A percentile compares a stretch with the other conserved stretches of the same genome.
Conservation (phyloP, 2,797 vertebrate genomes). For the Pseudopleuronectes americanus region DNA sequence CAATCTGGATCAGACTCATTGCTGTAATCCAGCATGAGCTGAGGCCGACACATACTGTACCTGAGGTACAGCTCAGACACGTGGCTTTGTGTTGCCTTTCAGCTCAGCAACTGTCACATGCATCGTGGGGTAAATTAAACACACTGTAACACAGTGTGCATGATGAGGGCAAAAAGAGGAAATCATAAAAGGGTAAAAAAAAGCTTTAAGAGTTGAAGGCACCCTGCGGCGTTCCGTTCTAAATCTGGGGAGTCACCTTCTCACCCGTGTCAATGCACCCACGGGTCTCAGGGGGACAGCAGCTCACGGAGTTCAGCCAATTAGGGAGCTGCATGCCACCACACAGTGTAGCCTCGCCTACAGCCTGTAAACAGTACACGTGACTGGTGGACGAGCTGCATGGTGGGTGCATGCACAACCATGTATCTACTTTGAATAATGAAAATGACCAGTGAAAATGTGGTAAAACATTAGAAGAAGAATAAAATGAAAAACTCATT, state of each 20-base stretch:
- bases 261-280: constrained; percentile 45
- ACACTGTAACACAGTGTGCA: not conserved
- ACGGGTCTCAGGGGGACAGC: constrained; percentile 44
- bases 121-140: not conserved
- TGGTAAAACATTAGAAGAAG: not conserved
- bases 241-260: constrained; percentile 51
- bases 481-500: constrained; percentile 9
- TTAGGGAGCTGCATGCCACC: constrained; percentile 42
- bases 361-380: constrained; percentile 19
- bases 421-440: not conserved
- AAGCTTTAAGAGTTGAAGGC: constrained; percentile 14
- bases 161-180: not conserved
- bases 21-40: constrained; percentile 62
- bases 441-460: too few relatives aligned
- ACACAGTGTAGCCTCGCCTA: constrained; percentile 16
- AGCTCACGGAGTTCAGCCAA: constrained; percentile 51
- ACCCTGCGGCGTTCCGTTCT: not conserved
- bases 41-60: constrained; percentile 41
- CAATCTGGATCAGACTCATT: constrained; percentile 57
- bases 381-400: constrained; percentile 3
- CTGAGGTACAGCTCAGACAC: constrained; percentile 42
- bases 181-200: not conserved
- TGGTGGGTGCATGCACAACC: constrained; percentile 6
- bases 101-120: constrained; percentile 1
- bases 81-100: constrained; percentile 41